Evolutionary conservation across 2,888 invertebrate genomes (phyloP).

Genomic region (Helobdella robusta): DNA sequence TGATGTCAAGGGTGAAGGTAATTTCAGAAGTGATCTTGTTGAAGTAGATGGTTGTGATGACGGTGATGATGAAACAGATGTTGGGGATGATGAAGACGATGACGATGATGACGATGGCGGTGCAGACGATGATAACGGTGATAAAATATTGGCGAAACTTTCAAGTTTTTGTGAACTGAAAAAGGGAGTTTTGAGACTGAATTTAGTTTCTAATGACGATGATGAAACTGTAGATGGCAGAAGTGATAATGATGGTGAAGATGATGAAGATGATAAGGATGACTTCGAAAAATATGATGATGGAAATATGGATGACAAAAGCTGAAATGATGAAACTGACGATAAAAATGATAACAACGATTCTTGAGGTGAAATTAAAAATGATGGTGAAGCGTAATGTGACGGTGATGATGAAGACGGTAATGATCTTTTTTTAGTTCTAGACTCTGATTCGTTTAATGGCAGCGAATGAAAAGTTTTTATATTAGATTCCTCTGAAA

Average conservation of each 20-base stretch:
- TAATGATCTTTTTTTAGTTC: neutral
- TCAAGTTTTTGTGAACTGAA: no score
- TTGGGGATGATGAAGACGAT: no score
- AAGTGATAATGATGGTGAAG: neutral
- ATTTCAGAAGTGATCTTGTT: no score
- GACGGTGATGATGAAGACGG: neutral
- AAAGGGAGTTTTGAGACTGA: no score
- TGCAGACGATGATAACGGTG: no score
- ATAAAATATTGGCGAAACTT: no score
- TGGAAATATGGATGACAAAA: neutral
- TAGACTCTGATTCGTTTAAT: neutral
- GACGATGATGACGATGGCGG: no score
- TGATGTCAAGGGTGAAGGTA: neutral
- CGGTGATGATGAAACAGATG: no score
- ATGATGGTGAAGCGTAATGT: neutral
- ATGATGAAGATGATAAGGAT: neutral
- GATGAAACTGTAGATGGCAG: neutral
- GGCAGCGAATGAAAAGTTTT: neutral
- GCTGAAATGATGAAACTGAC: neutral
- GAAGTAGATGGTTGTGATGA: no score
- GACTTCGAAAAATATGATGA: neutral
- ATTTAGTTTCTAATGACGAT: no score
- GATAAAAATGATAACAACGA: neutral
- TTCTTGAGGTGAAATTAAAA: neutral
- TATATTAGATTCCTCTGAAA: neutral